Base-by-base conservation (phyloP, 2,113 vertebrate genomes). In the Agapornis roseicollis region DNA sequence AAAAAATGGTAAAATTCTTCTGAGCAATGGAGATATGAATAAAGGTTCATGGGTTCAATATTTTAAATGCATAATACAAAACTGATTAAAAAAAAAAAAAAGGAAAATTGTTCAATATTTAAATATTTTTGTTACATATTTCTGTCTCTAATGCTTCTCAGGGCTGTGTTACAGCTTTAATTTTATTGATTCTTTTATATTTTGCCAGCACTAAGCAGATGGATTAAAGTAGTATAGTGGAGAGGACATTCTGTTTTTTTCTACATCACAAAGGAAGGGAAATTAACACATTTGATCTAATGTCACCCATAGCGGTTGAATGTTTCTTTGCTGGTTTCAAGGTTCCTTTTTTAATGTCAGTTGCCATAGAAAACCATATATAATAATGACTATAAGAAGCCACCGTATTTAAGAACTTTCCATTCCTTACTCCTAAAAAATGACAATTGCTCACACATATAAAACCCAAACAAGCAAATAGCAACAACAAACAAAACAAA, bases 321-420 rank as follows among this genome's bases (percentile, higher is more conserved):
- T 39, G 27, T 52, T 78, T 56, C 6, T 52, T 68, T 64, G 5
- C 1, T 5, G 2, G 27, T 35, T 82, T 71, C 13, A 71, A 41
- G 4, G 7, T 44, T 63, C 6, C 2, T 55, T 41, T 58, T 60
- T 25, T 29, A 73, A 68, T 58, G 10, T 25, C 19, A 44, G 3
- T 72, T 76, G 16, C 6, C 19, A 35, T 35, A 52, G 20, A 65
- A 74, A 93, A 73, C 4, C 1, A 1, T 0, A 0, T 47, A 9
- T 41, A 44, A 33, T 23, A 85, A 42, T 18, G 27, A 18, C 7
- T 6, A 2, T 17, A 70, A 69, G 17, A 39, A 1, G 0, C 3
- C 25, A 11, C 4, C 53, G 2, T n/a, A 22, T 37, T 76, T 80
- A 85, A 72, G 28, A 80, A 37, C 9, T 77, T 8, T 85, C 14